Base-by-base conservation (phyloP, 2,888 invertebrate genomes). In the Ecliptopera silaceata region DNA sequence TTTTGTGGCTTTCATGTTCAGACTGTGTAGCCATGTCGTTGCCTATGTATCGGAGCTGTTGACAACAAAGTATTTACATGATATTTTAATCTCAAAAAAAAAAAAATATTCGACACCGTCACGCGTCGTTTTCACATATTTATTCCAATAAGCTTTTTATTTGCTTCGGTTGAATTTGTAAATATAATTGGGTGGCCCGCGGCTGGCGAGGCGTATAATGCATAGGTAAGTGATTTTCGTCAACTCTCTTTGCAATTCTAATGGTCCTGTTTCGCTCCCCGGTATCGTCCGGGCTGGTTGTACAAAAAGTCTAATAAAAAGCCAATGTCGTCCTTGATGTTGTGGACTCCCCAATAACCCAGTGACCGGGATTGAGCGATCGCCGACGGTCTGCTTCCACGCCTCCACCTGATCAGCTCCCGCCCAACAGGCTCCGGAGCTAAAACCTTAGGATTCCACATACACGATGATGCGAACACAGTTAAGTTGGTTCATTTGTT, bases 241-340 rank as follows among this genome's bases (percentile, higher is more conserved):
- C 77, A 80, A 77, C 75, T 76, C 66, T 59, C 64, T 86, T 86
- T 84, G 76, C 81, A 88, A 88, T 82, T 88, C 77, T 81, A 80
- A 86, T 84, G 56, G 22, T 41, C 58, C 60, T 64, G 65, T 69
- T 71, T 65, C 62, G 73, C 60, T 63, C 69, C 68, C 59, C 61
- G 71, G 70, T 59, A 63, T 61, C 63, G 66, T 64, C 64, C 61
- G 56, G 52, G 58, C 58, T 56, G 59, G 57, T 55, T 66, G 51
- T 63, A 57, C 61, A 67, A 74, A 74, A 73, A 72, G 64, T 48
- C 18, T 59, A 56, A 66, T 70, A 73, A 74, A 74, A 77, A 65
- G 68, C 54, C 51, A 49, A 55, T 47, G 18, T 49, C 63, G 84
- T 78, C 83, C 80, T 84, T 84, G 83, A 66, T 58, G 60, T 42